Base-by-base conservation (phyloP, 2,888 invertebrate genomes). In the Drosophila pullipes region DNA sequence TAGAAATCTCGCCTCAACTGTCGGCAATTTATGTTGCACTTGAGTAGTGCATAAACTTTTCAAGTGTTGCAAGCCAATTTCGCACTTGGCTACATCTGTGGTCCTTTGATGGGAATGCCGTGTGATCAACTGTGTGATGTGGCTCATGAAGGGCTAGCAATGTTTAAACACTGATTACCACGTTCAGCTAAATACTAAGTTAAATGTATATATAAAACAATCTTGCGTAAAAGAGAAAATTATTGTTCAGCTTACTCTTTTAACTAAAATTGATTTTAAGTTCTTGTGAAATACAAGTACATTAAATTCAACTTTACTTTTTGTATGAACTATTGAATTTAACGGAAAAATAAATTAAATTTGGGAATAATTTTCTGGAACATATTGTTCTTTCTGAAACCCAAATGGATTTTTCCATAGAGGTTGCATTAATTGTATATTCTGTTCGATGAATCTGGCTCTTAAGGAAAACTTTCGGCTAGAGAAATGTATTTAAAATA, bases 21-120 rank as follows among this genome's bases (percentile, higher is more conserved):
- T 50, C 67, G 65, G 85, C 81, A 90, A 88, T 85, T 85, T 85
- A 87, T 88, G 90, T 75, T 87, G 85, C 82, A 82, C 88, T 85
- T 77, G 88, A 74, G 74, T 69, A 64, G 61, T 74, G 84, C 87
- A 85, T 78, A 76, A 85, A 85, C 71, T 85, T 85, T 68, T 68
- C 76, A 87, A 85, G 85, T 89, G 84, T 75, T 64, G 84, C 49
- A 75, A 81, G 89, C 78, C 84, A 84, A 89, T 85, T 89, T 85
- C 69, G 82, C 89, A 89, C 87, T 89, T 86, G 89, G 87, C 69
- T 86, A 83, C 78, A 83, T 81, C 75, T 86, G 69, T 66, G 82
- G 69, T 57, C 70, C 58, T 39, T 60, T 61, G 65, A 69, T 69
- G 61, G 35, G n/a, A 39, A 9, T n/a, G 28, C n/a, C 28, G n/a